Base-by-base conservation (phyloP, 92 coral and sea anemone species). In the Metridium senile region DNA sequence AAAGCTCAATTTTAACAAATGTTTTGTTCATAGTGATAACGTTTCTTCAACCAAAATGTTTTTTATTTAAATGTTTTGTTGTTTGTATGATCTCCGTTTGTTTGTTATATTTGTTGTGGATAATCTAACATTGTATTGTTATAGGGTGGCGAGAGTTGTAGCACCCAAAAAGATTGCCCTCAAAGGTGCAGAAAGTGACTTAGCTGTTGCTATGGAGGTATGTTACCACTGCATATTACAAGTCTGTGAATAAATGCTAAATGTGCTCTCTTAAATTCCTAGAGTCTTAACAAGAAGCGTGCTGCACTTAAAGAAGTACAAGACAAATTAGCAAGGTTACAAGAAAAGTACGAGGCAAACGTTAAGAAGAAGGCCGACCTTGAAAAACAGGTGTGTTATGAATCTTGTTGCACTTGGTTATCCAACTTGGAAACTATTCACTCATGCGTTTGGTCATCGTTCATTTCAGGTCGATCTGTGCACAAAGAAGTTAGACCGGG, bases 101-200 rank as follows among this genome's bases (percentile, higher is more conserved):
- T n/a, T 26, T 59, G 65, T 21, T 0, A 1, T 11, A 6, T 7
- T 59, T 26, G 9, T 59, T 59, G 65, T 20, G 17, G 25, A 16
- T 16, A 16, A 54, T 16, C 61, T 16, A 16, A 54, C n/a, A 11
- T 59, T 22, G 29, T 59, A 4, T 59, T 22, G 8, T 7, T 61
- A 66, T 62, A 95, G 99, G 74, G 99, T 95, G 71, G 99, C 99
- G 11, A 87, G 99, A 17, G 99, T 96, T 28, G 99, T 96, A 21
- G 99, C 99, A 47, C 99, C 99, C 1, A 96, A 96, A 93, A 96
- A 96, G 77, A 88, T 83, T 46, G 99, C 99, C 53, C 88, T 96
- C 20, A 87, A 90, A 73, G 99, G 87, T 20, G 97, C 99, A 22
- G 97, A 96, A 70, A 90, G 87, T 21, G 99, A 96, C 49, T 87